Conservation (phyloP, 2,888 invertebrate species). For the Ophraella communa region DNA sequence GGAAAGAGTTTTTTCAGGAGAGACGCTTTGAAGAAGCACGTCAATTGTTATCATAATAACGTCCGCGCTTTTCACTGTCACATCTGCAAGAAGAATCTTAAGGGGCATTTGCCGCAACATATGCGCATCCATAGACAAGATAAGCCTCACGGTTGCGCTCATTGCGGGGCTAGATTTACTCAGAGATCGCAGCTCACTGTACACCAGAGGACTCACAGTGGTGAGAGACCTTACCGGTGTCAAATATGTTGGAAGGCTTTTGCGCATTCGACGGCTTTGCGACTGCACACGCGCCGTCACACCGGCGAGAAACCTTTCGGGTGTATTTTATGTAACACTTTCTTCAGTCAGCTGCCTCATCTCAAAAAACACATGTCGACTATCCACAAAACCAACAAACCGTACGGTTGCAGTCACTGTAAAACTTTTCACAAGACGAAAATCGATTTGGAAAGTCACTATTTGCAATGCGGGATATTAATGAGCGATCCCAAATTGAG, state of each 20-base stretch:
- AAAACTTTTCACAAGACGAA: constrained; percentile 78
- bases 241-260: constrained; percentile 81
- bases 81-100: constrained; percentile 80
- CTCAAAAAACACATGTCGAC: constrained; percentile 88
- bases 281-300: constrained; percentile 81
- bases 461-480: constrained; percentile 62
- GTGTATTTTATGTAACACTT: constrained; percentile 73
- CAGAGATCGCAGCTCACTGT: constrained; percentile 86
- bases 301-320: constrained; percentile 87
- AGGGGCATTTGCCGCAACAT: constrained; percentile 83
- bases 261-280: constrained; percentile 84
- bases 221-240: constrained; percentile 83
- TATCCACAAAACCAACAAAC: constrained; percentile 79
- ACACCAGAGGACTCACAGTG: constrained; percentile 84
- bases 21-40: constrained; percentile 77
- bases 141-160: constrained; percentile 78
- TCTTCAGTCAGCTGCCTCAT: constrained; percentile 84
- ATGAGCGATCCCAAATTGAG: constrained; percentile 23
- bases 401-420: constrained; percentile 79
- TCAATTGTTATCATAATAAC: constrained; percentile 77
- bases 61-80: constrained; percentile 78
- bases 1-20: constrained; percentile 78
- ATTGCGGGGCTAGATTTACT: constrained; percentile 80
- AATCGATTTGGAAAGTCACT: constrained; percentile 73
- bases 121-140: constrained; percentile 80